phyloP scores from a whole-genome alignment of 2,797 vertebrate species.

The Ispidina lecontei region DNA sequence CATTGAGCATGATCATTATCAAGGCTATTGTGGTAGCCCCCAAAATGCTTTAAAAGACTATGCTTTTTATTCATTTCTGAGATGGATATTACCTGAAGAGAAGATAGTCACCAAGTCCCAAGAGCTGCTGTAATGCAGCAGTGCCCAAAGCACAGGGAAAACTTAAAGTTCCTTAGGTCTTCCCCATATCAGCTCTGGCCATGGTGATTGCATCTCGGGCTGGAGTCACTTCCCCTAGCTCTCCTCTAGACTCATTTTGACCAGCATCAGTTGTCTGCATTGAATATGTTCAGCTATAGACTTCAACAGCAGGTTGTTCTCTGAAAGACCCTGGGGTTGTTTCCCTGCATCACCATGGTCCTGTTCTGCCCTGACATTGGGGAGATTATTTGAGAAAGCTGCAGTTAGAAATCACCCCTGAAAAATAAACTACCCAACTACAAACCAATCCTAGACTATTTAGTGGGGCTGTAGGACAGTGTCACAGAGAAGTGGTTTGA shows the following conservation, averaged over 20 bases:
- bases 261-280: constrained; percentile 6
- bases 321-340: background rate
- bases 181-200: background rate
- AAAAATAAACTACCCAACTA: background rate
- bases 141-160: background rate
- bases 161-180: background rate
- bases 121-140: background rate
- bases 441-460: background rate
- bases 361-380: background rate
- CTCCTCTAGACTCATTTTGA: background rate
- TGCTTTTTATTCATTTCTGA: background rate
- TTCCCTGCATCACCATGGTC: background rate
- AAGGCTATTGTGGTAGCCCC: background rate
- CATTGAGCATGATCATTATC: too few relatives aligned
- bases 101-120: background rate
- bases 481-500: background rate
- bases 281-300: background rate
- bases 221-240: background rate
- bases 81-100: background rate
- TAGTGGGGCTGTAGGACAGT: background rate
- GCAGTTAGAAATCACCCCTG: background rate
- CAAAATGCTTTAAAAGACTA: background rate
- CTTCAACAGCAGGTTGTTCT: constrained; percentile 17
- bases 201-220: background rate
- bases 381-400: background rate